Evolutionary conservation across 2,888 invertebrate genomes (phyloP).

Genomic region (Apomyelois bistriatella): DNA sequence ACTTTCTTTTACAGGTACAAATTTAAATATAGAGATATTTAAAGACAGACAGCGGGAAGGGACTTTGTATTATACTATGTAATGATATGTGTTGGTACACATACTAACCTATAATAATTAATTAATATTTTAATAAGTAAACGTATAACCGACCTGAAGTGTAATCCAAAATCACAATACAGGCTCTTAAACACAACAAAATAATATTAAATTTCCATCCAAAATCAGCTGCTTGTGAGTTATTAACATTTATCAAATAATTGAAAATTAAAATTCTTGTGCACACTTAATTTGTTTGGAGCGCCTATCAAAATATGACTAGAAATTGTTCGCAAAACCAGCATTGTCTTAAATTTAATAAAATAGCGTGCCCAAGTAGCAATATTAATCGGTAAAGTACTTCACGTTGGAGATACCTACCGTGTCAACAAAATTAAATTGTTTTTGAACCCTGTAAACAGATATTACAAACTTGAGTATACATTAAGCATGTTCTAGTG

Average conservation of each 20-base stretch:
- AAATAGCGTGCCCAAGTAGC: neutral
- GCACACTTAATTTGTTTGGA: neutral
- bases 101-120: too few relatives aligned
- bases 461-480: conserved; percentile 50
- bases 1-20: too few relatives aligned
- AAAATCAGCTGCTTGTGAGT: neutral
- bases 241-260: neutral
- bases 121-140: too few relatives aligned
- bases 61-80: too few relatives aligned
- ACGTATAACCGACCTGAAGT: too few relatives aligned
- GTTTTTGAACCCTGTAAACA: conserved; percentile 44
- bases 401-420: conserved; percentile 33
- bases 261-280: neutral
- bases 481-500: conserved; percentile 31
- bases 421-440: conserved; percentile 50
- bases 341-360: conserved; percentile 4
- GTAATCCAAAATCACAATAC: too few relatives aligned
- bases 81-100: too few relatives aligned
- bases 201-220: neutral
- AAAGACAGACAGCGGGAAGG: too few relatives aligned
- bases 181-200: neutral
- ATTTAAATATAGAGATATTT: too few relatives aligned
- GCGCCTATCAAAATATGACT: conserved; percentile 7
- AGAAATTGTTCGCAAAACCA: conserved; percentile 12
- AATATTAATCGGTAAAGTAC: conserved; percentile 30